Base-by-base conservation (phyloP, 2,888 invertebrate species). In the Altica lythri region DNA sequence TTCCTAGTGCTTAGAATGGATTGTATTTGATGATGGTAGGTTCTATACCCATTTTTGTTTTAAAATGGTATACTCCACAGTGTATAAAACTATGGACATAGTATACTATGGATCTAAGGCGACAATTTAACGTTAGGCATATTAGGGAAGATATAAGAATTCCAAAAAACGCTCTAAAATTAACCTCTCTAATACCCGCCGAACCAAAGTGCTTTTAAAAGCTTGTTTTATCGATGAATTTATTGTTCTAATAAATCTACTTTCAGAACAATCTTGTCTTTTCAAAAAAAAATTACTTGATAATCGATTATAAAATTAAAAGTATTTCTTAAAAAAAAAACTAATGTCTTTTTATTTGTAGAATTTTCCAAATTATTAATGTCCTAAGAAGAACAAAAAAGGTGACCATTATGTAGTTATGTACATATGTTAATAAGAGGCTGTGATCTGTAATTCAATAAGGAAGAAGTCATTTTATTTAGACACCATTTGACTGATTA, bases 281-380 rank as follows among this genome's bases (percentile, higher is more conserved):
- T n/a, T n/a, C n/a, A n/a, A n/a, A n/a, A n/a, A n/a, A n/a, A n/a
- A n/a, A n/a, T n/a, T n/a, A 35, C 5, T 35, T 35, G 2, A 4
- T 12, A 4, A 35, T 4, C 9, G 4, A 3, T 37, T n/a, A 18
- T 37, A 19, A 17, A 19, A 18, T 38, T 38, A 32, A 6, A 25
- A 19, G 4, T 12, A 22, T 4, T 42, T 42, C 5, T 10, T 12
- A 14, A 9, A 6, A 5, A 13, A 25, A 6, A 29, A 32, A 10
- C 19, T 42, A 25, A 14, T 30, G 1, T 17, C 32, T 45, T 46
- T 52, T 50, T 17, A 35, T 58, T 55, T 63, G 27, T 60, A 65
- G 64, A 65, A 50, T 65, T 64, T 29, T 53, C 56, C 3, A 62
- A 62, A 40, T 35, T 64, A 38, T 34, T 65, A 50, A 55, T 54